Percentiles rank a stretch among this genome's conserved stretches.
Conservation (phyloP, 2,888 invertebrate genomes). For the Invenusta paracnida region DNA sequence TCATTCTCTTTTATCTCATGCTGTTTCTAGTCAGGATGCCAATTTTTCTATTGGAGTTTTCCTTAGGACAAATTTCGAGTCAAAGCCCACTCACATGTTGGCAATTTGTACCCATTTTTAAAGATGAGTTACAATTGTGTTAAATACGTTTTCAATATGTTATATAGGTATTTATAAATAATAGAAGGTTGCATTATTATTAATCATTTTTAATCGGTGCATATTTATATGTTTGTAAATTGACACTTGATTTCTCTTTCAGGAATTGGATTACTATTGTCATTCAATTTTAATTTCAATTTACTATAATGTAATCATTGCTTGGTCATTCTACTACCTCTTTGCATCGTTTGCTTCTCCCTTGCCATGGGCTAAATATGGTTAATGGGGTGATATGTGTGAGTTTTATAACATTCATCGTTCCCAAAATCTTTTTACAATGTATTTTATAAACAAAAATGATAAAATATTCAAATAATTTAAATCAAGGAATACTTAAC, state of each 20-base stretch:
- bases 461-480: no score
- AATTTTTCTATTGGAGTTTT: slow-evolving; percentile 58
- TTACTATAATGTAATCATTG: neutral
- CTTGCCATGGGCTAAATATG: neutral
- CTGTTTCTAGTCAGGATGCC: slow-evolving; percentile 57
- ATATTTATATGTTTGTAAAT: no score
- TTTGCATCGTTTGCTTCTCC: neutral
- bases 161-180: neutral
- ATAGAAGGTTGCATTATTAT: no score
- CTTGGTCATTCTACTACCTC: neutral
- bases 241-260: no score
- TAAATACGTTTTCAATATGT: no score
- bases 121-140: slow-evolving; percentile 49
- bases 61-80: slow-evolving; percentile 58
- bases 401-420: no score
- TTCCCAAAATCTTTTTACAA: no score
- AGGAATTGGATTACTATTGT: neutral
- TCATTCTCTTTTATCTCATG: slow-evolving; percentile 58
- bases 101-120: slow-evolving; percentile 57
- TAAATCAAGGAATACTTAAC: no score
- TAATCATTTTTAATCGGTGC: no score
- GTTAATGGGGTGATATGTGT: neutral
- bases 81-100: slow-evolving; percentile 60
- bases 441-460: no score
- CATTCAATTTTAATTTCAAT: neutral